Evolutionary conservation across 2,888 invertebrate species (phyloP).

Genomic region (Myathropa florea): DNA sequence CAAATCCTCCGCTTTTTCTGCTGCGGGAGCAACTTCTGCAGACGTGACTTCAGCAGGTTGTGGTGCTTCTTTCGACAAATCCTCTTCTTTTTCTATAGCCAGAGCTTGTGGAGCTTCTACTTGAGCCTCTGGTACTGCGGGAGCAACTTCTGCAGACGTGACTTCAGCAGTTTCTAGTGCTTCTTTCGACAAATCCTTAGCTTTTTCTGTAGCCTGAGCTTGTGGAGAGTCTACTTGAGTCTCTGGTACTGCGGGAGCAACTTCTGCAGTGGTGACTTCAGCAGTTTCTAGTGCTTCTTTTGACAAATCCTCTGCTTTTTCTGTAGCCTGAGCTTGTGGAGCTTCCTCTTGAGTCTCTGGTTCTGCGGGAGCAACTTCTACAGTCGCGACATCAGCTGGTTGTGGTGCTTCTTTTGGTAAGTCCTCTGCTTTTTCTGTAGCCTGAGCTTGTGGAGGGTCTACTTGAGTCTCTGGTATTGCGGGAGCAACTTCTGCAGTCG

Average conservation of each 20-base stretch:
- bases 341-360: too few relatives aligned
- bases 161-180: conserved; percentile 5
- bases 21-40: background rate
- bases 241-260: background rate
- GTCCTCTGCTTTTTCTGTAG: too few relatives aligned
- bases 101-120: too few relatives aligned
- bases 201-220: background rate
- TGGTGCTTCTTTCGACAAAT: background rate
- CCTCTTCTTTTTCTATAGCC: background rate
- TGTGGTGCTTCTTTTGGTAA: too few relatives aligned
- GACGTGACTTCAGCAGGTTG: background rate
- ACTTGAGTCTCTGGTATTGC: too few relatives aligned
- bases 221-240: background rate
- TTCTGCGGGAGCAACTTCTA: too few relatives aligned
- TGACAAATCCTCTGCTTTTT: background rate
- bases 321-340: background rate
- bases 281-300: background rate
- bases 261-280: background rate
- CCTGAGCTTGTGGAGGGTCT: too few relatives aligned
- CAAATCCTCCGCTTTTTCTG: background rate
- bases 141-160: too few relatives aligned
- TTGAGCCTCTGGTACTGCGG: too few relatives aligned
- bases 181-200: background rate
- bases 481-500: too few relatives aligned
- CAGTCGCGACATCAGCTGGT: too few relatives aligned